Evolutionary conservation across 1,140 invertebrate species (phyloP), one percentile per base, ranked within the genome.

Genomic region (Drosophila serrata): DNA sequence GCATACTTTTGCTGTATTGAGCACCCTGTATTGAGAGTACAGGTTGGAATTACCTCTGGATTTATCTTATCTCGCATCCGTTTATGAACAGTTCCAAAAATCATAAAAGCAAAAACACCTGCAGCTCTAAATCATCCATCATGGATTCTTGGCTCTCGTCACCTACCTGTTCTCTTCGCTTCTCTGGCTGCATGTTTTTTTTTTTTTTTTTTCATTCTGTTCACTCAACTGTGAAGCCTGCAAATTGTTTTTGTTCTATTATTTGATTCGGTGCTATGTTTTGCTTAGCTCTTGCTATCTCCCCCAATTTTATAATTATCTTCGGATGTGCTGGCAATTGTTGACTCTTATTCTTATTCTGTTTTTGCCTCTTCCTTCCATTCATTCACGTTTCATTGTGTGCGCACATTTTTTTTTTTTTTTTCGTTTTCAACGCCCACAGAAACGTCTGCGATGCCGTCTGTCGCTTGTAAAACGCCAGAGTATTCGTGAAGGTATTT

Each of bases 191-290:
- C 8, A 27, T 33, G n/a, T 17, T 7, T 35, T 35, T 51, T 7
- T 22, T 19, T n/a, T 39, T 37, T 13, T 39, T 17, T 40, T 40
- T 40, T 40, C 17, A 12, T 31, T 40, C 12, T 49, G 43, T 58
- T 51, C 80, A 69, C 85, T 84, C 85, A 80, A 80, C 61, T 90
- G 76, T 84, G 73, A 90, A 77, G 80, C 72, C 60, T 84, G 69
- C 43, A 63, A 69, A 84, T 79, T 87, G 61, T 80, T 79, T 82
- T 59, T 87, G 61, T 75, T 58, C 67, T 57, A 39, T 49, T 40
- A 33, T 19, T 56, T 39, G 24, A n/a, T 49, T 59, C 51, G 53
- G 33, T 57, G 33, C 48, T 45, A 15, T 65, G 37, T 49, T 53
- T 67, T 45, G 17, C 27, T 24, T 39, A 49, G 12, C 33, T 78